Base-by-base conservation (phyloP, 2,797 vertebrate species). In the Takifugu rubripes region DNA sequence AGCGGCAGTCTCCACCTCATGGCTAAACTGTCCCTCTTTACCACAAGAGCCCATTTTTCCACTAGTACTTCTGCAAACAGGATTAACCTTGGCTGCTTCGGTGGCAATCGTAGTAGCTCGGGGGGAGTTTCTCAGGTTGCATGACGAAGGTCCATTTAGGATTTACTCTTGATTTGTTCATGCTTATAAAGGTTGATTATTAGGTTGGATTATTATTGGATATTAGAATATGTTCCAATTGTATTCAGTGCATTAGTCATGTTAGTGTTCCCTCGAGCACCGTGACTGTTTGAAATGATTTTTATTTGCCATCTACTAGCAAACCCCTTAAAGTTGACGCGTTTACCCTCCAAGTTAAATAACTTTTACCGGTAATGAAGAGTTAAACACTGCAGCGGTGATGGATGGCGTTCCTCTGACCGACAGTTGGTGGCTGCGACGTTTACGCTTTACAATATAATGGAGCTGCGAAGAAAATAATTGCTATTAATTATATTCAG, bases 11-110 rank as follows among this genome's bases (percentile, higher is more conserved):
- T 90, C 83, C 81, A 87, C 74, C 82, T 88, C 79, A 76, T 79
- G 77, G 90, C 87, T 82, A 81, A 83, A 85, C 84, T 85, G 80
- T 82, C 77, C 82, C 87, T 85, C 85, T 88, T 87, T 79, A 87
- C 72, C 63, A 84, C 66, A 83, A 90, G 84, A 87, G 84, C 76
- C 74, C 74, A 75, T 66, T 85, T 86, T 73, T 74, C 77, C 69
- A 70, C 59, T 62, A 71, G 68, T 33, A 63, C 82, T 82, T 87
- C 66, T 60, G 77, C 79, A 87, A 87, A 86, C 87, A 83, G 82
- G 80, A 84, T 89, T 89, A 88, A 87, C 86, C 84, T 87, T 84
- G 82, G 64, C 67, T 83, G 71, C 74, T 40, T 40, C 61, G 0
- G 49, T 51, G 52, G 48, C 75, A 48, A 51, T 54, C 62, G 0